A percentile compares a stretch with the other conserved stretches of the same genome.
phyloP scores from a whole-genome alignment of 2,113 vertebrate genomes.

The Psophia crepitans region DNA sequence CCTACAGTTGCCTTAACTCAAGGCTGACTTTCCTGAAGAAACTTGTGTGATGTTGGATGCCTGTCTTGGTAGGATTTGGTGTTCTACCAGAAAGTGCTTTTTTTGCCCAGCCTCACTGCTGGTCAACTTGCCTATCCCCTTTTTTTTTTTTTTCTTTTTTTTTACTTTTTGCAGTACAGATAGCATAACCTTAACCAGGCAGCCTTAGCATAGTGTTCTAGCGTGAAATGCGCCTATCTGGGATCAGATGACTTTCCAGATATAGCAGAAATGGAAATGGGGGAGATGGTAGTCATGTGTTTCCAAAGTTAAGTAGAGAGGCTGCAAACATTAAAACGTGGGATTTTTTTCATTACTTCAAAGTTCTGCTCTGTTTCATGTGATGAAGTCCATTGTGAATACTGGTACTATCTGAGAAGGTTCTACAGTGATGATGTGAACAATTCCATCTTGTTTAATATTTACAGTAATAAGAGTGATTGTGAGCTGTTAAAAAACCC shows the following conservation, averaged over 20 bases:
- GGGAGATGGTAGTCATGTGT: background rate
- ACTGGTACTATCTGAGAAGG: background rate
- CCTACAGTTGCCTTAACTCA: background rate
- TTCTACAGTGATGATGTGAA: background rate
- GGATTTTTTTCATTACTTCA: background rate
- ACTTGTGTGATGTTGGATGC: background rate
- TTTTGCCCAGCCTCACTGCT: background rate
- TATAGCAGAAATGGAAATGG: background rate
- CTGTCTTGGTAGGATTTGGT: background rate
- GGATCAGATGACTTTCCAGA: background rate
- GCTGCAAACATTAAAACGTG: background rate
- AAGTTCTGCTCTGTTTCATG: background rate
- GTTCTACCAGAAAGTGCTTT: background rate
- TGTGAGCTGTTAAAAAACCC: background rate
- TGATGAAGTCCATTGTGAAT: background rate
- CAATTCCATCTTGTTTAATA: background rate
- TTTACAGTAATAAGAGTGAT: background rate
- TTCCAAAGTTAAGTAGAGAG: background rate
- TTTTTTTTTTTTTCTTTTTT: background rate
- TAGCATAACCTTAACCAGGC: background rate
- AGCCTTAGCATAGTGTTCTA: background rate
- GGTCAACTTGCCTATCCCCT: background rate
- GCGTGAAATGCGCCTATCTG: background rate
- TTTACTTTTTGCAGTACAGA: background rate
- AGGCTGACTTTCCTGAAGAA: background rate